Base-by-base conservation (phyloP, 2,888 invertebrate genomes). In the Halictus ligatus region DNA sequence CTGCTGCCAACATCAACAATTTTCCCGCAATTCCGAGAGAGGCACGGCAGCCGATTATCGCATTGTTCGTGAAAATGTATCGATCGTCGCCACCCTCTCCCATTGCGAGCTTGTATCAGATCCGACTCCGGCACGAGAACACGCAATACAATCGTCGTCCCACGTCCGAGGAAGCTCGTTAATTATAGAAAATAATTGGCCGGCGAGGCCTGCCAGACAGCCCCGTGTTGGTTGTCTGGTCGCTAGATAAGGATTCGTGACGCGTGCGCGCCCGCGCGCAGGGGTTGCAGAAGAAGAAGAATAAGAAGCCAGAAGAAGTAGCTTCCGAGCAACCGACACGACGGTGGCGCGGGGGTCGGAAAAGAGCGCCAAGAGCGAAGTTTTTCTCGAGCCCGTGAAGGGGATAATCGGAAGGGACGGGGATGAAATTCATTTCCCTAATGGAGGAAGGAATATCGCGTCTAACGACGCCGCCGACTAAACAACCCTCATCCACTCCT, bases 341-440 rank as follows among this genome's bases (percentile, higher is more conserved):
- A 29, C 13, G 29, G 7, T 21, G 29, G 2, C 2, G 15, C 25
- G 71, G 48, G 80, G 72, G 18, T 40, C 43, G 69, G 46, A 54
- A 67, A 69, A 64, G 21, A 13, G 46, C n/a, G 7, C 48, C 67
- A 40, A 75, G 18, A 40, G 35, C 35, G 73, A 60, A 78, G 88
- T 89, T 89, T 89, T 88, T 83, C 78, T 74, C 35, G 13, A 77
- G 77, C 74, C 80, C 74, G 58, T 72, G 40, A 60, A 81, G 58
- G 69, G 73, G 73, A 67, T 29, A 82, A 85, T 84, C 82, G 84
- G 72, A 83, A 82, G 84, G 50, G 85, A 73, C n/a, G 78, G 89
- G 87, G 69, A 81, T 89, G 89, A 91, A 93, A 93, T 93, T 94
- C 93, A 94, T 94, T 94, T 93, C 91, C 93, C 93, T 94, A 94